These are phyloP conservation scores for Melanostigma gelatinosum DNA, from an alignment of 2,113 vertebrate species.

Conservation along the genomic window DNA sequence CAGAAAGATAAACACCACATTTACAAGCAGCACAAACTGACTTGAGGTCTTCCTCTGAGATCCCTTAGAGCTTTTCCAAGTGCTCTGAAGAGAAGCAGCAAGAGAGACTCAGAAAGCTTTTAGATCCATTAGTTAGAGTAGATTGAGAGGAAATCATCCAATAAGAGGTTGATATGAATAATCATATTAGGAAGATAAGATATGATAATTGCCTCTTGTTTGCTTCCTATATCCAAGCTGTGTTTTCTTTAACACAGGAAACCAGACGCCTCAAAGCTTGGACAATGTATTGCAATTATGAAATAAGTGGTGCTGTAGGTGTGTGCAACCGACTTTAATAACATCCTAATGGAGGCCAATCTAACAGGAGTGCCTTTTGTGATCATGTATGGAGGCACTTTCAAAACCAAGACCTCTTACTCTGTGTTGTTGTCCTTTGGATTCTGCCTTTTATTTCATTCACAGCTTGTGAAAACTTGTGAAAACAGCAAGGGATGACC, in stretches of 20 bases:
- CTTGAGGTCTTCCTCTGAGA: background rate
- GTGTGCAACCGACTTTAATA: background rate
- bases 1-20: background rate
- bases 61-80: background rate
- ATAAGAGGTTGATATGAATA: background rate
- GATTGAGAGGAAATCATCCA: background rate
- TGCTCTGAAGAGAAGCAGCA: background rate
- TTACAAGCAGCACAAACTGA: background rate
- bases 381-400: background rate
- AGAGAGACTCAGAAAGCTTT: background rate
- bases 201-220: background rate
- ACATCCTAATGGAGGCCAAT: background rate
- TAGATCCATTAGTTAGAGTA: background rate
- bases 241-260: background rate
- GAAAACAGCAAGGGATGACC: background rate
- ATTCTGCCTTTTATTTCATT: background rate
- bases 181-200: background rate
- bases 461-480: background rate
- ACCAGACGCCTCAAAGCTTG: background rate
- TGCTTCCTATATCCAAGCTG: background rate
- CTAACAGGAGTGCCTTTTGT: conserved; percentile 6
- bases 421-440: background rate
- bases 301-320: background rate
- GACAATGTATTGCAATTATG: background rate
- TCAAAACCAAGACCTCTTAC: background rate